These are phyloP conservation scores for Cephalopachus bancanus DNA, from an alignment of 2,797 vertebrate species.

Conservation along the genomic window DNA sequence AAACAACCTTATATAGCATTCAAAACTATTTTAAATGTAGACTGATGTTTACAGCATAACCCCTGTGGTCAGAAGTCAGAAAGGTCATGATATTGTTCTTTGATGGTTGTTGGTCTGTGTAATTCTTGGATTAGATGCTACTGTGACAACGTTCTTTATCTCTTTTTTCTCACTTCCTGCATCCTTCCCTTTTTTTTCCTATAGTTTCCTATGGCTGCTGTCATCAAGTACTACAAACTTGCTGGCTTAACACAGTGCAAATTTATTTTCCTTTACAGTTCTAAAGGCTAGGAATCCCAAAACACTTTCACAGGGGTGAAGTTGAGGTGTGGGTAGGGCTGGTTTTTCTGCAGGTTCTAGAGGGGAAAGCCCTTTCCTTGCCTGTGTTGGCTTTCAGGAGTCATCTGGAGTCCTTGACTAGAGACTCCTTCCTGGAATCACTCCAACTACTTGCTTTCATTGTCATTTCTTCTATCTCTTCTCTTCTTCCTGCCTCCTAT, in stretches of 20 bases:
- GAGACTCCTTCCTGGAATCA: accelerated
- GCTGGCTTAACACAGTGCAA: background rate
- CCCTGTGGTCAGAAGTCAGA: background rate
- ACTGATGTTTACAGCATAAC: background rate
- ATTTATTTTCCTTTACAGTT: background rate
- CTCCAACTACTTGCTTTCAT: background rate
- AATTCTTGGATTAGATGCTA: background rate
- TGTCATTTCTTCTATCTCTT: background rate
- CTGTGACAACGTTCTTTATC: too few species aligned
- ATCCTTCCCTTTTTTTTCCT: background rate
- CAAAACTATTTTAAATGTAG: background rate
- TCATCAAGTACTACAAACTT: background rate
- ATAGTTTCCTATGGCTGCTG: background rate
- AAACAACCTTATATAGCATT: constrained; percentile 11
- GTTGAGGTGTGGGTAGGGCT: background rate
- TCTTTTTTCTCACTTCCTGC: background rate
- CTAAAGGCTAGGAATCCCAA: background rate
- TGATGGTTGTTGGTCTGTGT: background rate
- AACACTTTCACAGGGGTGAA: background rate
- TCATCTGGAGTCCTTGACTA: accelerated
- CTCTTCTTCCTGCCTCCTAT: background rate
- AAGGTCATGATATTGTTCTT: background rate
- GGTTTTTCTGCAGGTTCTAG: background rate
- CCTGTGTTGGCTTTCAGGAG: background rate
- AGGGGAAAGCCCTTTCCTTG: background rate